Evolutionary conservation across 2,113 vertebrate genomes (phyloP).

Genomic region (Cryptotis parvus): DNA sequence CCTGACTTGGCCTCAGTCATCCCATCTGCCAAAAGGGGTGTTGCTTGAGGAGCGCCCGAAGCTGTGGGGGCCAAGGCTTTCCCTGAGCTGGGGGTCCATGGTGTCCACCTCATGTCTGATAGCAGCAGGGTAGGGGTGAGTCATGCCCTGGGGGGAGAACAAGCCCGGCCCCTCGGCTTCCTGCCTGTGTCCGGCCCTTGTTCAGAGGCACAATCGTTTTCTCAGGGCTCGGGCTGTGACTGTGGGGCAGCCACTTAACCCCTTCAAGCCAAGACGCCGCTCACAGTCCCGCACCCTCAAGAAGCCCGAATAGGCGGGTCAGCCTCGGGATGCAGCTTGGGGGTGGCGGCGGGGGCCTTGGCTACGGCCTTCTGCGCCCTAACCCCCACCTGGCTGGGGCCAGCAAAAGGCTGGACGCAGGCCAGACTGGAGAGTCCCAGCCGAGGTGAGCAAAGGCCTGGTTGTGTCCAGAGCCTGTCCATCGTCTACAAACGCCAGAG

Average conservation of each 20-base stretch:
- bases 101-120: background rate
- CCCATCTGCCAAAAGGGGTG: background rate
- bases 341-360: background rate
- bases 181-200: constrained; percentile 79
- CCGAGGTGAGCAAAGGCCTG: too few relatives aligned
- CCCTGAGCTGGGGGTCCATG: background rate
- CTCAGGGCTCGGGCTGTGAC: background rate
- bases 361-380: background rate
- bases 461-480: background rate
- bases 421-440: background rate
- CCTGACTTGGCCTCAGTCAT: background rate
- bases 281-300: background rate
- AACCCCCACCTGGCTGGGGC: background rate
- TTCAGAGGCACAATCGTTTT: constrained; percentile 71
- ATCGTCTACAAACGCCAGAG: background rate
- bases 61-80: background rate
- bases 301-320: background rate
- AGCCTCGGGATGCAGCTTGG: background rate
- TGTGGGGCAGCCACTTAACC: constrained; percentile 60
- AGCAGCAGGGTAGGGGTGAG: constrained; percentile 35
- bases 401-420: background rate
- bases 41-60: background rate
- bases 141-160: constrained; percentile 64
- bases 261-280: background rate
- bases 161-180: constrained; percentile 65